Evolutionary conservation across 2,888 invertebrate genomes (phyloP), one percentile per base, ranked within the genome.

Genomic region (Drosophila recens): DNA sequence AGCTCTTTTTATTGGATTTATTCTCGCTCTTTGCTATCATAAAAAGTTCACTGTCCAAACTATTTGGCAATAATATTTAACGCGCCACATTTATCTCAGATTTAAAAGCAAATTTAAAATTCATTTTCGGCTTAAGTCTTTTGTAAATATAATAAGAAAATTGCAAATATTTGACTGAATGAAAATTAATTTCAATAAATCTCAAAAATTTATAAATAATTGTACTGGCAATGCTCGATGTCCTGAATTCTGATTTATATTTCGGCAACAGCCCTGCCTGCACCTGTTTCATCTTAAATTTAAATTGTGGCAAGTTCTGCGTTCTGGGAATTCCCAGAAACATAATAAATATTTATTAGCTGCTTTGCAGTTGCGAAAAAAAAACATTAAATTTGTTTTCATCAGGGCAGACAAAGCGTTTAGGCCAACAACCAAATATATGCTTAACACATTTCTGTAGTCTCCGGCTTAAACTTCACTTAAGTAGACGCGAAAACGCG

Each of bases 301-400:
- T 78, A 62, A 79, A 46, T 45, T 51, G 30, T 34, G 42, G 3
- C 11, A 36, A 13, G 51, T 10, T 38, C 9, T 27, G 54, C 42
- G 46, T 40, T 45, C 36, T 54, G 54, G 46, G 64, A 11, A 59
- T 69, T 72, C 66, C 43, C 49, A 46, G 40, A 27, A 57, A 71
- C 63, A 72, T 76, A 85, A 84, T 87, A 89, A 89, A 89, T 84
- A 84, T 84, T 84, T 83, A 84, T 84, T 84, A 83, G 79, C 36
- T 67, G 40, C 40, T 67, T 54, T 49, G 64, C 57, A 49, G 67
- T 52, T 49, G 77, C 75, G 2, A 20, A 20, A 20, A n/a, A 63
- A 71, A 75, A 74, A 87, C 8, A 87, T 80, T 86, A 70, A 87
- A 89, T 86, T 87, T 81, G 87, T 84, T 84, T 84, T 87, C 72